These are phyloP conservation scores for Tapirus terrestris DNA, from an alignment of 2,113 vertebrate genomes.

Conservation along the genomic window DNA sequence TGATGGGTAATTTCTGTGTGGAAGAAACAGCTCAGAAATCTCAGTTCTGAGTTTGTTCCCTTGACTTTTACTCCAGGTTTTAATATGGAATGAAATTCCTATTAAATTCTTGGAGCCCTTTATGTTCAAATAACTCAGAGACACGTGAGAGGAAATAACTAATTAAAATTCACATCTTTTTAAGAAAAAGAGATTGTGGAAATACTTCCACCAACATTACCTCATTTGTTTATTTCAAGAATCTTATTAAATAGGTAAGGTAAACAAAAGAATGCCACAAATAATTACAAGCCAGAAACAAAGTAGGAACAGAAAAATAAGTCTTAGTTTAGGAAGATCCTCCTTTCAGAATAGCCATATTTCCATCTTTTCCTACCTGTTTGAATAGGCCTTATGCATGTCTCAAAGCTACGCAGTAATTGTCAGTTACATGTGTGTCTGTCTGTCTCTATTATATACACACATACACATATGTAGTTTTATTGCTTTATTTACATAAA, in stretches of 20 bases:
- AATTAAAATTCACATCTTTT: not conserved
- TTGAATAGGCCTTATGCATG: too few relatives aligned
- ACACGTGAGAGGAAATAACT: not conserved
- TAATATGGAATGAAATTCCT: not conserved
- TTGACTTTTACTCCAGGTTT: not conserved
- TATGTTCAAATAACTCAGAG: not conserved
- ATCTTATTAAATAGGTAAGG: not conserved
- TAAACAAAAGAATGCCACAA: not conserved
- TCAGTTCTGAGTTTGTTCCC: not conserved
- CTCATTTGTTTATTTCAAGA: not conserved
- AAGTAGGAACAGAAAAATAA: not conserved
- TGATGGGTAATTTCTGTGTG: not conserved
- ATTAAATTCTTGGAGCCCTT: not conserved
- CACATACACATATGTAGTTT: not conserved
- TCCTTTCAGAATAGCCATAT: not conserved
- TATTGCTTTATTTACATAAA: conserved; percentile 26
- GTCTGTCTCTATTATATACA: not conserved
- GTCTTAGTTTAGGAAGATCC: not conserved
- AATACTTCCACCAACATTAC: not conserved
- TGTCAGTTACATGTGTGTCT: not conserved
- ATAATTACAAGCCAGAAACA: not conserved
- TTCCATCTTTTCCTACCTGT: not conserved
- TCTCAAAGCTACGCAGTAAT: not conserved
- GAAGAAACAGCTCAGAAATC: not conserved
- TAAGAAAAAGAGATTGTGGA: not conserved